These are phyloP conservation scores for Merluccius polli DNA, from an alignment of 2,797 vertebrate species.

Conservation along the genomic window DNA sequence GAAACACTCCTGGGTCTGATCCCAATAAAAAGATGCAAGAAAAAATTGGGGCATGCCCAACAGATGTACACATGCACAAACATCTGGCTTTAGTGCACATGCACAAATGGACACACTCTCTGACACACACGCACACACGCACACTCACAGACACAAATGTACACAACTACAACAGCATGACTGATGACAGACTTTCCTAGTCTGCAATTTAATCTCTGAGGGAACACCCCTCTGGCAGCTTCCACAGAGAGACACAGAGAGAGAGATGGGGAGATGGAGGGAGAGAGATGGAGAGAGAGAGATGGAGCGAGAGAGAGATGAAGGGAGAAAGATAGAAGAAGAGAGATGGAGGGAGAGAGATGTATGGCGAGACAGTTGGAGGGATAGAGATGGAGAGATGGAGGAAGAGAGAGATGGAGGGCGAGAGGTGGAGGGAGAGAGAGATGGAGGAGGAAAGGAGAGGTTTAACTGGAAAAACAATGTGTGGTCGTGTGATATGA, in stretches of 20 bases:
- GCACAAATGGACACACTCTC: neutral
- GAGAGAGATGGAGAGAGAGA: neutral
- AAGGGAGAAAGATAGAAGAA: neutral
- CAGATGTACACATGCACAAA: neutral
- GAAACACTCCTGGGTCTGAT: conserved; percentile 42
- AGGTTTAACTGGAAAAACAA: conserved; percentile 41
- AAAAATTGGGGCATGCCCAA: neutral
- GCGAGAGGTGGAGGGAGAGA: conserved; percentile 1
- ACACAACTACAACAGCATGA: conserved; percentile 28
- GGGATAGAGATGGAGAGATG: conserved; percentile 9
- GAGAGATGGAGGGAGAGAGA: conserved; percentile 1
- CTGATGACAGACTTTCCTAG: conserved; percentile 43
- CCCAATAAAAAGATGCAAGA: neutral
- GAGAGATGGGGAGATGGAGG: no score
- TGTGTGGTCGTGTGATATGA: conserved; percentile 33
- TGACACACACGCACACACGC: conserved; percentile 11
- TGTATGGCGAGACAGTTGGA: conserved; percentile 1
- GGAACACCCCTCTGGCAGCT: conserved; percentile 50
- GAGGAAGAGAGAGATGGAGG: conserved; percentile 6
- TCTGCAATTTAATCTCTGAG: conserved; percentile 46
- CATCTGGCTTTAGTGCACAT: neutral
- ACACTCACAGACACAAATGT: conserved; percentile 35
- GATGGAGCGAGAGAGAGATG: no score
- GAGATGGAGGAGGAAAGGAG: conserved; percentile 19
- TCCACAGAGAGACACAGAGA: conserved; percentile 12